These are phyloP conservation scores for Ptychodera flava DNA, from an alignment of 35 echinoderm and acorn worm genomes.

Conservation along the genomic window DNA sequence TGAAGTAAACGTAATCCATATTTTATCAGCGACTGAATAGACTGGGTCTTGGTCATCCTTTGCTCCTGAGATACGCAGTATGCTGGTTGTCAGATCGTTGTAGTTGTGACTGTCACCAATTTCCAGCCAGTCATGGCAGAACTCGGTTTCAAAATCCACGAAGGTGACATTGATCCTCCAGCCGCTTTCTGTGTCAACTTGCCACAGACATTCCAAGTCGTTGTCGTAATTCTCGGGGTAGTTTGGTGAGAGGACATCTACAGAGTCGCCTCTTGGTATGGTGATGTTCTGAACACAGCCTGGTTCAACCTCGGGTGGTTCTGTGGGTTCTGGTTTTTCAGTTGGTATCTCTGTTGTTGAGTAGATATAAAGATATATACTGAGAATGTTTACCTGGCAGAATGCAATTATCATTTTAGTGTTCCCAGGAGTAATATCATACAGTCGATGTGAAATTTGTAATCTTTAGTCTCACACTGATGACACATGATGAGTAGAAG, in stretches of 20 bases:
- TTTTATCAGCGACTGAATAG: not conserved
- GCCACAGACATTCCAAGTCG: slow-evolving; percentile 79
- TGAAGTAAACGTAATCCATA: not conserved
- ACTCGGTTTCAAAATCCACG: slow-evolving; percentile 50
- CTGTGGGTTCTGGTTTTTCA: not conserved
- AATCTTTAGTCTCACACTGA: no score
- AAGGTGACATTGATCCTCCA: slow-evolving; percentile 55
- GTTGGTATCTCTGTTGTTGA: not conserved
- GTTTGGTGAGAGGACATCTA: slow-evolving; percentile 32
- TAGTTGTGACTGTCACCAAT: not conserved
- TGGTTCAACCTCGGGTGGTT: not conserved
- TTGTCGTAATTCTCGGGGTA: slow-evolving; percentile 81
- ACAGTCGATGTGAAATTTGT: no score
- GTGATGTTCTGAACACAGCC: not conserved
- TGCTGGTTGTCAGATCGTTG: not conserved
- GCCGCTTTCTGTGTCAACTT: slow-evolving; percentile 33
- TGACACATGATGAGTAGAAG: no score
- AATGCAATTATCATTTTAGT: no score
- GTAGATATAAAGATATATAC: no score
- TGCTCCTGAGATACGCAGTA: not conserved
- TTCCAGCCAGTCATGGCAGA: not conserved
- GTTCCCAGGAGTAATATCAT: no score
- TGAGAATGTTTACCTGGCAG: no score
- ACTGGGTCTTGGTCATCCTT: not conserved
- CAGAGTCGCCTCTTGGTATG: not conserved